Percentiles rank a stretch among this genome's conserved stretches.
phyloP scores from a whole-genome alignment of 2,113 vertebrate species.

The Pipra filicauda region DNA sequence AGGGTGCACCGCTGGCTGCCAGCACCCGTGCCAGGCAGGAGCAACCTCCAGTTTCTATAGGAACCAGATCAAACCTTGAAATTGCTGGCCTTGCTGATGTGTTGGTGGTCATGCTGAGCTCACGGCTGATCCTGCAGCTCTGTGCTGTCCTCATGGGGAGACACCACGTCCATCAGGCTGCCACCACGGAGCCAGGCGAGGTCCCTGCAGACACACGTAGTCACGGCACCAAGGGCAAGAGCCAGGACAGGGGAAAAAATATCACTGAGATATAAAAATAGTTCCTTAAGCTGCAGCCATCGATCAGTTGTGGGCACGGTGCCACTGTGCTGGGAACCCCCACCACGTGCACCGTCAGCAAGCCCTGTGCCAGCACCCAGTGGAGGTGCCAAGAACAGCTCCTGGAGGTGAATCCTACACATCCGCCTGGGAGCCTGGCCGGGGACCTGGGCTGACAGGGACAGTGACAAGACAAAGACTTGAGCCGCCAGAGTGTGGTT shows the following conservation, averaged over 20 bases:
- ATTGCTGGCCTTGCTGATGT: background rate
- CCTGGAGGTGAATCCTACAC: background rate
- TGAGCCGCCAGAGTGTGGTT: accelerated
- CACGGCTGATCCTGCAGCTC: background rate
- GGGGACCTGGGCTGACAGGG: accelerated
- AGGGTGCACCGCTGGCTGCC: background rate
- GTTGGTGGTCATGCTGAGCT: background rate
- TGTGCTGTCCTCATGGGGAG: background rate
- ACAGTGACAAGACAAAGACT: background rate
- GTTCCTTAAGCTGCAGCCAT: background rate
- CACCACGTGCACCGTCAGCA: background rate
- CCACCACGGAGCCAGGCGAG: accelerated
- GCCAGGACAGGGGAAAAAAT: background rate
- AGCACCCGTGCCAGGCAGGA: background rate
- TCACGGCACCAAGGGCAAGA: background rate
- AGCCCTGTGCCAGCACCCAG: background rate
- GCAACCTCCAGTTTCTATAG: conserved; percentile 23
- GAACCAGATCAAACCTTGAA: conserved; percentile 20
- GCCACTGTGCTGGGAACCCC: conserved; percentile 21
- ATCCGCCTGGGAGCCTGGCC: accelerated
- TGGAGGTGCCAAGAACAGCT: background rate
- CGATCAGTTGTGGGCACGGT: background rate
- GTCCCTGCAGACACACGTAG: accelerated
- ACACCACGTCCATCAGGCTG: background rate
- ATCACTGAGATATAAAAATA: background rate